Base-by-base conservation (phyloP, 1,140 invertebrate species). In the Panagrolaimus sp. region DNA sequence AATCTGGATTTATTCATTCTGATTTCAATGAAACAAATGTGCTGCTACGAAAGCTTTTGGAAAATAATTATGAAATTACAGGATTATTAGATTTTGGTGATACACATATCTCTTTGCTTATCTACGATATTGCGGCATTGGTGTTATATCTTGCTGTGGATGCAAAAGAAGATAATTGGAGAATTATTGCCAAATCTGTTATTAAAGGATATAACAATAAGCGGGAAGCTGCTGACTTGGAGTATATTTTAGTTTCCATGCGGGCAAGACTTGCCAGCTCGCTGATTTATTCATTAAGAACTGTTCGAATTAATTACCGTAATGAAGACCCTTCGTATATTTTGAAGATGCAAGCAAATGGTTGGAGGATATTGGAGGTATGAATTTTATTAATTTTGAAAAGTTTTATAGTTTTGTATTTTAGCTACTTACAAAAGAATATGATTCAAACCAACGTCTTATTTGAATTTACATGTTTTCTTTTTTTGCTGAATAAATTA, bases 11-110 rank as follows among this genome's bases (percentile, higher is more conserved):
- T 9, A 57, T 27, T 27, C 51, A 57, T 57, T 57, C 51, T 27
- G 51, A 57, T 57, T 4, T 57, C 13, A 57, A 57, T 57, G 51
- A 57, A 27, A 57, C 51, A 2, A 57, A 57, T 57, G 13, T 57
- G 1, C 51, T 57, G 4, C n/a, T 57, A 57, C 8, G 20, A 11
- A 27, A 1, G 9, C 51, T 11, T 11, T 20, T 16, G 51, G 51
- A 20, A 23, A 20, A 27, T 5, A n/a, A n/a, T n/a, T n/a, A 8
- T 57, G 16, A 23, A 16, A 57, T 57, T 27, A 57, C 51, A 25
- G 51, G 51, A 27, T 27, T 57, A 1, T 11, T 57, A 8, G 51
- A 57, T 23, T 57, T 57, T 27, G 51, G 51, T 0, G 51, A 57
- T 25, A 16, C n/a, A 11, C 51, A 57, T 57, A 20, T 11, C n/a